Evolutionary conservation across 2,888 invertebrate species (phyloP).

Genomic region (Coleophora flavipennella): DNA sequence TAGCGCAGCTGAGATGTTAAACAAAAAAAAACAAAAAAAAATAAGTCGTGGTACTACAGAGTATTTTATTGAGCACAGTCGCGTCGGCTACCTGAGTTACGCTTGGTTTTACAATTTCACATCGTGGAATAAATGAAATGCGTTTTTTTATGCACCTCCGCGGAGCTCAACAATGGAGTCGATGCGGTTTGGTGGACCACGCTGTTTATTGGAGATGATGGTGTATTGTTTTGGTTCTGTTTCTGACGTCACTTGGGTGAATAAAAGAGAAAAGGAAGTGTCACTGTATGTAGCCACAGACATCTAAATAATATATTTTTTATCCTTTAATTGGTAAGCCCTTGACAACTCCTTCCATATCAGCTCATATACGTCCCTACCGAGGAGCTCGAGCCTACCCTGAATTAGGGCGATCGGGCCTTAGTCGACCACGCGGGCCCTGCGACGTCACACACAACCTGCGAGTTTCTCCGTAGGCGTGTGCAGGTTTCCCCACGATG

Average conservation of each 20-base stretch:
- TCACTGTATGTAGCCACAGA: too few relatives aligned
- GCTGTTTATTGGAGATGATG: not conserved
- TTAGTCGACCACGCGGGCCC: too few relatives aligned
- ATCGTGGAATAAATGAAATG: constrained; percentile 9
- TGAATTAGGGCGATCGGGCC: too few relatives aligned
- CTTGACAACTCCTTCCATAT: too few relatives aligned
- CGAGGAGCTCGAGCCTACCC: too few relatives aligned
- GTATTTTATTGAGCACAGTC: constrained; percentile 27
- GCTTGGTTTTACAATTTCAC: constrained; percentile 12
- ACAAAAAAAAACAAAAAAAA: constrained; percentile 18
- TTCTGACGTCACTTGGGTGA: not conserved
- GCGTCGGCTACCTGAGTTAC: constrained; percentile 36
- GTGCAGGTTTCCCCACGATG: too few relatives aligned
- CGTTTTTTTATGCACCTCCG: constrained; percentile 5
- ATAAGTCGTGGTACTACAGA: constrained; percentile 15
- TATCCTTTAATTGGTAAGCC: too few relatives aligned
- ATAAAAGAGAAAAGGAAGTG: too few relatives aligned
- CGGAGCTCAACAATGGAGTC: constrained; percentile 9
- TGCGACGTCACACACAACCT: too few relatives aligned
- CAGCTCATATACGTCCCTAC: too few relatives aligned
- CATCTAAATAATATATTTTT: too few relatives aligned
- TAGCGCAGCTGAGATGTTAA: constrained; percentile 21
- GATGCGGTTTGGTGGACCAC: constrained; percentile 12
- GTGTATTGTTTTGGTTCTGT: not conserved
- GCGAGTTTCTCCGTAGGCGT: too few relatives aligned